A percentile compares a stretch with the other conserved stretches of the same genome.
Conservation (phyloP, 2,888 invertebrate species). For the Aleiodes testaceus region DNA sequence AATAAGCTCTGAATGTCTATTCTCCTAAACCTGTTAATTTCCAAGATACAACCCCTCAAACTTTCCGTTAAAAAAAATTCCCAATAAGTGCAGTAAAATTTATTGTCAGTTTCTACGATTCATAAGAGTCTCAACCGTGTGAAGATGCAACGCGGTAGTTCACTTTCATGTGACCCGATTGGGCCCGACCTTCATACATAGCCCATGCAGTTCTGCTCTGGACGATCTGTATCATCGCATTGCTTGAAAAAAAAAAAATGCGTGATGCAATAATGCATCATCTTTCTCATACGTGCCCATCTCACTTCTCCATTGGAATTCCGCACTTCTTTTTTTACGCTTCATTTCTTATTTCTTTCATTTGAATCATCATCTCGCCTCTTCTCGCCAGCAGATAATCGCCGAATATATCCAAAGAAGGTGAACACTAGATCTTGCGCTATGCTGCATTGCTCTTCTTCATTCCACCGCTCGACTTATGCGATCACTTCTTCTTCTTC, state of each 20-base stretch:
- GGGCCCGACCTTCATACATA: conserved; percentile 60
- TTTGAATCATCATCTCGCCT: neutral
- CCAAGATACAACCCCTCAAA: no score
- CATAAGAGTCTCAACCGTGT: neutral
- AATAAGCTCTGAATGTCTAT: no score
- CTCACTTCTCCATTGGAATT: conserved; percentile 11
- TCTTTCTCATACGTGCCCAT: conserved; percentile 6
- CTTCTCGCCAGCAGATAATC: neutral
- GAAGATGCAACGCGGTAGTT: conserved; percentile 44
- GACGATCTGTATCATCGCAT: conserved; percentile 63
- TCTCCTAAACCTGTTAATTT: neutral
- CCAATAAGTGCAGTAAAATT: no score
- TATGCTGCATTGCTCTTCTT: conserved; percentile 14
- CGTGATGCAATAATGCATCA: conserved; percentile 45
- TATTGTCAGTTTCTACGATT: neutral
- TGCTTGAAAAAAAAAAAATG: neutral
- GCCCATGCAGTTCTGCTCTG: conserved; percentile 48
- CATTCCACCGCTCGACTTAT: conserved; percentile 18
- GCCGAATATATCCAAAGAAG: conserved; percentile 16
- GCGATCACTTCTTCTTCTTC: conserved; percentile 8
- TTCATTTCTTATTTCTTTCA: neutral
- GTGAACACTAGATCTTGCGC: conserved; percentile 2
- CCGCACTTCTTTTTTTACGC: conserved; percentile 5
- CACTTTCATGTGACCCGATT: conserved; percentile 65
- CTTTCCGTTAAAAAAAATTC: no score